These are phyloP conservation scores for Ataeniobius toweri DNA, from an alignment of 2,797 vertebrate genomes.

Conservation along the genomic window DNA sequence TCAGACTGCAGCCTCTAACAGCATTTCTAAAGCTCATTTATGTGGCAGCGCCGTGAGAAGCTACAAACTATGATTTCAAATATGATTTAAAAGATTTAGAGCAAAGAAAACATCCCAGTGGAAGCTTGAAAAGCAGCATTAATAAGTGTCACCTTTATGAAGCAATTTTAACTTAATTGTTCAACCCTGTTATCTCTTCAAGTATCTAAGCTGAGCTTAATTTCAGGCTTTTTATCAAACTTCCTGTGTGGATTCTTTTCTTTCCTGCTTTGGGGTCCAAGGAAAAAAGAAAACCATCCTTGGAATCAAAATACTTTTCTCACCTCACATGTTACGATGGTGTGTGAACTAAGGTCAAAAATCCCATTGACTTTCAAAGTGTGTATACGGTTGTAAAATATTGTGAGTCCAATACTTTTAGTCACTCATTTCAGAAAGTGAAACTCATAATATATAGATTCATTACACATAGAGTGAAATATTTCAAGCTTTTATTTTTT, in stretches of 20 bases:
- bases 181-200: constrained; percentile 12
- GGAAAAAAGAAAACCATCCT: not conserved
- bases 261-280: constrained; percentile 44
- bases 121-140: not conserved
- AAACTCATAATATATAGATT: too few relatives aligned
- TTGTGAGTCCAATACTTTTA: too few relatives aligned
- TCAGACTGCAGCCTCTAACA: constrained; percentile 20
- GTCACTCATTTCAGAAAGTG: too few relatives aligned
- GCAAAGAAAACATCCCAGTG: constrained; percentile 11
- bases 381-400: not conserved
- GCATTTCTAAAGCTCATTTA: constrained; percentile 39
- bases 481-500: too few relatives aligned
- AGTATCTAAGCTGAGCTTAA: constrained; percentile 21
- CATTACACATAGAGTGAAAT: too few relatives aligned
- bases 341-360: constrained; percentile 3
- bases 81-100: constrained; percentile 20
- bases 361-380: not conserved
- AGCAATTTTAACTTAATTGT: not conserved
- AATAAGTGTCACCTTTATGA: not conserved
- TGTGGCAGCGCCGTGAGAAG: constrained; percentile 15
- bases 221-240: constrained; percentile 26
- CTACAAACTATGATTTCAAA: constrained; percentile 3
- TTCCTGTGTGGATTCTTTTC: constrained; percentile 58
- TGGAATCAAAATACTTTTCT: not conserved
- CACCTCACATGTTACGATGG: not conserved